These are phyloP conservation scores for Neosilurus mollespiculum DNA, from an alignment of 2,797 vertebrate species.

Conservation along the genomic window DNA sequence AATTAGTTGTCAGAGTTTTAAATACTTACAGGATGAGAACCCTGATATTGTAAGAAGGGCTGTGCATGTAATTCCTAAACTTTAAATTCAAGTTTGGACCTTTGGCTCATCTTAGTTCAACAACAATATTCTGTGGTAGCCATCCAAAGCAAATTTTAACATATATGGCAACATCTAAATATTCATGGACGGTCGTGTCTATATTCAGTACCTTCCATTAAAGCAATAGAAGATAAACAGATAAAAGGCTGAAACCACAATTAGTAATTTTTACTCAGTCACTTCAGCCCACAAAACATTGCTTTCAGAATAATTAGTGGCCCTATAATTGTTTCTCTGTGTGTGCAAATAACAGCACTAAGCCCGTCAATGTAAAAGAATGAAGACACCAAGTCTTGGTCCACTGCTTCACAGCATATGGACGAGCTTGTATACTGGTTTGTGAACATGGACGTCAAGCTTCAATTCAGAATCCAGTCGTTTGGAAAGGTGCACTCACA, in stretches of 20 bases:
- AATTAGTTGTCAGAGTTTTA: background rate
- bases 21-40: background rate
- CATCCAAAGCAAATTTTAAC: background rate
- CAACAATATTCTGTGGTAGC: background rate
- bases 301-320: background rate
- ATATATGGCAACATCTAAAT: too few species aligned
- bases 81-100: background rate
- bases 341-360: too few species aligned
- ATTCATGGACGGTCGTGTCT: too few species aligned
- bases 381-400: too few species aligned
- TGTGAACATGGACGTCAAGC: background rate
- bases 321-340: background rate
- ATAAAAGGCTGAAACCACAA: background rate
- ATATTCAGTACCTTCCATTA: background rate
- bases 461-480: too few species aligned
- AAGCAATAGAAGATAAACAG: background rate
- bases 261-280: background rate
- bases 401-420: too few species aligned
- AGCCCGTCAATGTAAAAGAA: too few species aligned
- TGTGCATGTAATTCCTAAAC: background rate
- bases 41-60: background rate
- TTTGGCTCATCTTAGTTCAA: background rate
- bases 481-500: too few species aligned
- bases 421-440: background rate
- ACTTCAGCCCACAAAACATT: background rate